Percentiles rank a stretch among this genome's conserved stretches.
Evolutionary conservation across 2,888 invertebrate genomes (phyloP).

Genomic region (Tromatobia lineatoria): DNA sequence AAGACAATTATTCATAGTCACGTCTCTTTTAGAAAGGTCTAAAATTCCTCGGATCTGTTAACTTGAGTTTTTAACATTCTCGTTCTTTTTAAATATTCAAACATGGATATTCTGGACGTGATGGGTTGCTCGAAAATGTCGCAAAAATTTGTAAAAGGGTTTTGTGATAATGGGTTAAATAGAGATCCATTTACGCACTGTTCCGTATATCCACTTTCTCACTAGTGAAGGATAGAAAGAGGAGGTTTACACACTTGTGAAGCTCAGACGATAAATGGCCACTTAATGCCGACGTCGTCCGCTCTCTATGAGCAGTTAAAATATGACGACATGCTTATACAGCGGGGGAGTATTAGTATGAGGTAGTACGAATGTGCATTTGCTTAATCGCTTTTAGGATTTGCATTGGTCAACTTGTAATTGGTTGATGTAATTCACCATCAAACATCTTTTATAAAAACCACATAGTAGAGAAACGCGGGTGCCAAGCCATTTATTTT

Average conservation of each 20-base stretch:
- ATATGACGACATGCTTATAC: conserved; percentile 75
- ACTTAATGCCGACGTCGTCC: conserved; percentile 71
- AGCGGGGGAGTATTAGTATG: conserved; percentile 66
- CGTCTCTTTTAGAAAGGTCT: conserved; percentile 41
- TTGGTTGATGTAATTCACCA: conserved; percentile 51
- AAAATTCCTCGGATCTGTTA: conserved; percentile 50
- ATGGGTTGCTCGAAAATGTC: conserved; percentile 34
- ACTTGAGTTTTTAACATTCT: conserved; percentile 41
- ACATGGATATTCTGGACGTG: background rate
- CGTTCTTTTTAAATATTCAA: too few species aligned
- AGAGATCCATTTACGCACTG: conserved; percentile 28
- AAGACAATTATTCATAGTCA: conserved; percentile 58
- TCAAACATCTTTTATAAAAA: conserved; percentile 61
- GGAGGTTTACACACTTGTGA: conserved; percentile 49
- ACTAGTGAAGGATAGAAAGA: conserved; percentile 51
- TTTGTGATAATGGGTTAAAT: conserved; percentile 33
- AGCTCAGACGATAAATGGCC: conserved; percentile 71
- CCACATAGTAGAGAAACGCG: conserved; percentile 32
- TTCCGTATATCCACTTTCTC: conserved; percentile 29
- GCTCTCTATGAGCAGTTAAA: conserved; percentile 74
- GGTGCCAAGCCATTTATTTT: too few species aligned
- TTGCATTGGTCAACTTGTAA: conserved; percentile 51
- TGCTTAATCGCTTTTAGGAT: conserved; percentile 63
- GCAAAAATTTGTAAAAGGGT: conserved; percentile 41
- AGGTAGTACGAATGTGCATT: conserved; percentile 58